Evolutionary conservation across 2,888 invertebrate species (phyloP).

Genomic region (Drosophila sordidula): DNA sequence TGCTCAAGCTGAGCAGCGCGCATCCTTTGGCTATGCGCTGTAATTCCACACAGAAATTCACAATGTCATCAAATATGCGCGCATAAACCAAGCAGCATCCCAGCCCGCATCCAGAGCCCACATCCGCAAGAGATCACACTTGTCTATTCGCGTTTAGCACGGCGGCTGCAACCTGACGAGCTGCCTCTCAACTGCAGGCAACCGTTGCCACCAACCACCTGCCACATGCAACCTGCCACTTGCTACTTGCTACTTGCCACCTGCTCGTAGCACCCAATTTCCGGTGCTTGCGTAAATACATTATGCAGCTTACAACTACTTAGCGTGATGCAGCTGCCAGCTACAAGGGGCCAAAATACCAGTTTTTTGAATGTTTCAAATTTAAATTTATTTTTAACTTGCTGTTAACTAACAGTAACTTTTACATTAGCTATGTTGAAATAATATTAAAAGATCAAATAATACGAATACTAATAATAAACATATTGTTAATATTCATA

Average conservation of each 20-base stretch:
- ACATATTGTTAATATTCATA: no score
- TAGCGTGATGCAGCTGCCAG: conserved; percentile 44
- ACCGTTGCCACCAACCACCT: conserved; percentile 18
- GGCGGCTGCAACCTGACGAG: conserved; percentile 56
- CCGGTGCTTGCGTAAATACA: conserved; percentile 81
- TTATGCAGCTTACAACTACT: conserved; percentile 82
- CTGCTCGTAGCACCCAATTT: conserved; percentile 77
- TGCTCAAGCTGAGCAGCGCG: conserved; percentile 18
- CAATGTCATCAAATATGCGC: conserved; percentile 56
- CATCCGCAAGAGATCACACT: conserved; percentile 71
- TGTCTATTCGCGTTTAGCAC: conserved; percentile 75
- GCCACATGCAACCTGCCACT: not conserved
- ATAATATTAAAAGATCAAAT: no score
- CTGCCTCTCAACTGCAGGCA: conserved; percentile 17
- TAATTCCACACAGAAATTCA: conserved; percentile 51
- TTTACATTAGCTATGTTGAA: not conserved
- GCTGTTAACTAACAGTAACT: not conserved
- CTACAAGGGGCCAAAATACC: conserved; percentile 18
- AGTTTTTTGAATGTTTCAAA: not conserved
- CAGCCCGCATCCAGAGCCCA: conserved; percentile 18
- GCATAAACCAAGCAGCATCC: conserved; percentile 48
- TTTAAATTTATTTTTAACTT: no score
- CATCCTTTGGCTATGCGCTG: conserved; percentile 31
- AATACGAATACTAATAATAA: no score
- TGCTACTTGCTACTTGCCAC: conserved; percentile 32